A percentile compares a stretch with the other conserved stretches of the same genome.
phyloP scores from a whole-genome alignment of 35 echinoderm and acorn worm species.

The Ophiothrix spiculata region DNA sequence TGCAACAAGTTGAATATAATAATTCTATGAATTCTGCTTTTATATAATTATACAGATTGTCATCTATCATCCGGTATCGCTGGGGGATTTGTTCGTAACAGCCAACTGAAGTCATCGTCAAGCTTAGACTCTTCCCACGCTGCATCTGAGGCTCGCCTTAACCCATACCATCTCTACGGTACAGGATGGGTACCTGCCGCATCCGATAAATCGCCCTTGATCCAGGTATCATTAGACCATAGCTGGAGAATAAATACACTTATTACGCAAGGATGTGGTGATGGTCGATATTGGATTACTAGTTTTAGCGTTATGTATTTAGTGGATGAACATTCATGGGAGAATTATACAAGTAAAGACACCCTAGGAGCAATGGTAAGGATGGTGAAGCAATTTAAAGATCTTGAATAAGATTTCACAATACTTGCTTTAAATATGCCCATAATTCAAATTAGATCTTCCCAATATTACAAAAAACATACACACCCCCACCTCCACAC shows the following conservation, averaged over 20 bases:
- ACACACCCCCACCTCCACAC: too few relatives aligned
- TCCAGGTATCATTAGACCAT: not conserved
- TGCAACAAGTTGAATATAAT: too few relatives aligned
- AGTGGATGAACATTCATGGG: not conserved
- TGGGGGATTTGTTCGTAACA: not conserved
- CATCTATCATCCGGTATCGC: conserved; percentile 2
- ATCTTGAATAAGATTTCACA: too few relatives aligned
- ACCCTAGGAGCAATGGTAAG: too few relatives aligned
- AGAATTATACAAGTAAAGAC: not conserved
- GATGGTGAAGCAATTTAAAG: too few relatives aligned
- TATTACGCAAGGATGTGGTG: conserved; percentile 26
- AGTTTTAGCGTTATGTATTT: not conserved
- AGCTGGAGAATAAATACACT: not conserved
- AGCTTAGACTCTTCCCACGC: not conserved
- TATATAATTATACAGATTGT: conserved; percentile 25
- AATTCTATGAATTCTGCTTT: too few relatives aligned
- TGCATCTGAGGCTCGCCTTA: not conserved
- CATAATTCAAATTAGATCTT: too few relatives aligned
- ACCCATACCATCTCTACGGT: conserved; percentile 5
- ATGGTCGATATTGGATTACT: not conserved
- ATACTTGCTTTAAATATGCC: too few relatives aligned
- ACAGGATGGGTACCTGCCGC: conserved; percentile 1
- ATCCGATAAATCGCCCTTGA: conserved; percentile 5
- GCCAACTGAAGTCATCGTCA: not conserved
- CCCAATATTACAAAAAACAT: too few relatives aligned